Conservation (phyloP, 64 coral and sea anemone genomes). For the Montipora capricornis region DNA sequence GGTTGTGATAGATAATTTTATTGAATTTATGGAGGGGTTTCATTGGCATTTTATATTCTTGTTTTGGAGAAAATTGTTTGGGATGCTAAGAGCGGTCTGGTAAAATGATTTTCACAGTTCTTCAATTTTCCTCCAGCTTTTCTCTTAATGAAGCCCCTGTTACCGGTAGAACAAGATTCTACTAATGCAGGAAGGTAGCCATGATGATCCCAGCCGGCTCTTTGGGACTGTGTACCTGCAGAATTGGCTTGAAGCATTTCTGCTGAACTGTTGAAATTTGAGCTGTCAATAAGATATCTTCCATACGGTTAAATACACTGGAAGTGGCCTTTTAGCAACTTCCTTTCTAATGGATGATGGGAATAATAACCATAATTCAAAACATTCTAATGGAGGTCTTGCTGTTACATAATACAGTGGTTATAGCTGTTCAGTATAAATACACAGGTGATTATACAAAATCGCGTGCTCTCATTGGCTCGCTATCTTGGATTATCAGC, state of each 20-base stretch:
- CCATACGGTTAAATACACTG: background rate
- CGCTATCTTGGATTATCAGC: too few species aligned
- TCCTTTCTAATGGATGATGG: background rate
- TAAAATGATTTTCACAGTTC: background rate
- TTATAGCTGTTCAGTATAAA: too few species aligned
- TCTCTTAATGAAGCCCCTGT: too few species aligned
- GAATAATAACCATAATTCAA: background rate
- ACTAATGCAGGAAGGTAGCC: background rate
- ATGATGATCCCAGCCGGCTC: background rate
- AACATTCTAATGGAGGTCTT: background rate
- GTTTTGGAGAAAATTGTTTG: background rate
- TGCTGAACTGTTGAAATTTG: background rate
- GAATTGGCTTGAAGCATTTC: too few species aligned
- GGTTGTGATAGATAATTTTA: background rate
- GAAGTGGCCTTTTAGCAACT: background rate
- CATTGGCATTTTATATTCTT: background rate
- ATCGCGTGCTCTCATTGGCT: too few species aligned
- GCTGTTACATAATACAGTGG: too few species aligned
- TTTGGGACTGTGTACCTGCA: background rate
- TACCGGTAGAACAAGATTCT: too few species aligned
- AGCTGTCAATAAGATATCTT: background rate
- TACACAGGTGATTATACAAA: too few species aligned
- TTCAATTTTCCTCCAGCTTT: background rate
- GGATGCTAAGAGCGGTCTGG: background rate
- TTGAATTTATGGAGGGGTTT: background rate